Conservation (phyloP, 2,797 vertebrate species). For the Pangasius djambal region DNA sequence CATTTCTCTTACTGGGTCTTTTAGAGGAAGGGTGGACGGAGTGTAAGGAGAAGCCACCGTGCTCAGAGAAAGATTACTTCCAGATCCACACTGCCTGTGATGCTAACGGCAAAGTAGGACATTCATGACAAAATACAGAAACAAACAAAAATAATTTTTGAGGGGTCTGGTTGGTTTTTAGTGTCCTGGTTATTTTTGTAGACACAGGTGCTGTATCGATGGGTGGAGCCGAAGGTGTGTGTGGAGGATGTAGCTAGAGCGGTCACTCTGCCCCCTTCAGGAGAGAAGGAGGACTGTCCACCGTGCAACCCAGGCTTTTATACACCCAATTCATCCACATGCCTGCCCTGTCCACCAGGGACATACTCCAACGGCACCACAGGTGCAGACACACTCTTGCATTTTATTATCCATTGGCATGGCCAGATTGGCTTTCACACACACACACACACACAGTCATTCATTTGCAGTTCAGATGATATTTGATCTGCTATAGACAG, state of each 20-base stretch:
- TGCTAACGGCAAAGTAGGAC: slow-evolving; percentile 86
- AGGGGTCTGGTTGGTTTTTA: neutral
- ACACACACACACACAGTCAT: neutral
- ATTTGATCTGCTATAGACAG: neutral
- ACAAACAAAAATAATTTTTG: neutral
- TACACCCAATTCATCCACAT: slow-evolving; percentile 89
- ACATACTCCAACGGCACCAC: slow-evolving; percentile 64
- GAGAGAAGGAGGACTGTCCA: slow-evolving; percentile 89
- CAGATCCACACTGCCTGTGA: slow-evolving; percentile 94
- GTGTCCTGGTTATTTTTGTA: slow-evolving; percentile 56
- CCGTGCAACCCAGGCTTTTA: slow-evolving; percentile 98
- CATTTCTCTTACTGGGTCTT: neutral
- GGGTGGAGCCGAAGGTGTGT: slow-evolving; percentile 96
- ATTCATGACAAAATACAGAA: neutral
- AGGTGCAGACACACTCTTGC: slow-evolving; percentile 33
- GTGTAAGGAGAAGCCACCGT: slow-evolving; percentile 84
- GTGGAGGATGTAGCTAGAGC: slow-evolving; percentile 78
- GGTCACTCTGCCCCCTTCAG: slow-evolving; percentile 84
- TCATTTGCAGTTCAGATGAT: neutral
- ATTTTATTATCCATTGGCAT: neutral
- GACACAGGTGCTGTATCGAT: slow-evolving; percentile 94
- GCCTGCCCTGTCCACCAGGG: slow-evolving; percentile 86
- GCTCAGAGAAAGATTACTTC: slow-evolving; percentile 91
- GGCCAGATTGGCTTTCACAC: neutral
- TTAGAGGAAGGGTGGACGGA: slow-evolving; percentile 88